Base-by-base conservation (phyloP, 64 coral and sea anemone genomes). In the Porites australiensis region DNA sequence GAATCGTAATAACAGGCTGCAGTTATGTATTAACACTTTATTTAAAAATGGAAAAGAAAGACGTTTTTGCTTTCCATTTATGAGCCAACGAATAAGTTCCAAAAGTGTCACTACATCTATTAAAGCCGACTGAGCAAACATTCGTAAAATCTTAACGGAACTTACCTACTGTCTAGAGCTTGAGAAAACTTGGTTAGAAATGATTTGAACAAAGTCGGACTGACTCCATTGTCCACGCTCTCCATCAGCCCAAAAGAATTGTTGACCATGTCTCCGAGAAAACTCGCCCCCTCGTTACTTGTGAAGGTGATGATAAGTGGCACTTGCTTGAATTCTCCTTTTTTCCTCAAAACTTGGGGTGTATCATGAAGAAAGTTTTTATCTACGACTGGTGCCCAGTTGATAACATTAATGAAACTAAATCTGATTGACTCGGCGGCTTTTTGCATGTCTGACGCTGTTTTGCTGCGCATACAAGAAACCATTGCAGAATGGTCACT, bases 351-450 rank as follows among this genome's bases (percentile, higher is more conserved):
- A 15, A 86, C 77, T 44, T 44, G 71, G 19, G 95, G 95, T 3
- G 79, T 63, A 50, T 92, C 95, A 64, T 44, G 45, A 5, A 96
- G 90, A 61, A 93, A 96, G 13, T 79, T 16, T 0, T 57, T 37
- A 23, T 96, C 95, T 10, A 84, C 87, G 20, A 82, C 70, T 16
- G 95, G 95, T 64, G 71, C 81, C 87, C 87, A 94, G 47, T 10
- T 48, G 3, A 68, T 13, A 20, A 68, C 3, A 20, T 65, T 18
- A 51, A 4, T 22, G 16, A 21, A 50, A 9, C 0, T 2, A 21
- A 22, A 19, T 13, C 43, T 63, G 8, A 93, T 76, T 18, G 50
- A 58, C 6, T 93, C 82, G 6, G 81, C 20, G 7, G 89, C 91
- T 76, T 52, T 89, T 68, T 79, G 72, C 6, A 93, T 76, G 18